Evolutionary conservation across 2,113 vertebrate species (phyloP).

Genomic region (Penelope pileata): DNA sequence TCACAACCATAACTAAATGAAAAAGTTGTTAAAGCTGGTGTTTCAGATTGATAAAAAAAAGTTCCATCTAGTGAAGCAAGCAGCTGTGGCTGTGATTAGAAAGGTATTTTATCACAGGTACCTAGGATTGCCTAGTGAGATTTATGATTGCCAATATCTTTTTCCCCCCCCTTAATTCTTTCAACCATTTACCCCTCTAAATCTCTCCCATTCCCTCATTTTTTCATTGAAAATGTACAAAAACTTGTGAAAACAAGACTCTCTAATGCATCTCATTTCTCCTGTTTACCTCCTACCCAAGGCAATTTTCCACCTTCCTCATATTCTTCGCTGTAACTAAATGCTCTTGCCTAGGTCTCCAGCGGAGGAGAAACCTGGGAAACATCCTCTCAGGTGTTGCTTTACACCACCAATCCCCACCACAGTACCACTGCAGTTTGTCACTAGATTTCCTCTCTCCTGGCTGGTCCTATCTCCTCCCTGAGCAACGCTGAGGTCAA

Average conservation of each 20-base stretch:
- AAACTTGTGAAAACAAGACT: neutral
- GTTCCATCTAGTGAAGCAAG: neutral
- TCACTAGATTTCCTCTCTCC: neutral
- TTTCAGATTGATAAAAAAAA: neutral
- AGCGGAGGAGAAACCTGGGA: neutral
- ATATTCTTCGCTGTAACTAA: neutral
- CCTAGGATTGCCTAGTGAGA: neutral
- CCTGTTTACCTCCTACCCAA: neutral
- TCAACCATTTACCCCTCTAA: neutral
- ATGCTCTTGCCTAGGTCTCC: neutral
- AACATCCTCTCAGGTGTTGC: neutral
- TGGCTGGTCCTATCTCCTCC: neutral
- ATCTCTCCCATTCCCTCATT: neutral
- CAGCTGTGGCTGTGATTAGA: neutral
- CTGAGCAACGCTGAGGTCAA: neutral
- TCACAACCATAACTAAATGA: neutral
- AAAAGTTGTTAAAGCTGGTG: neutral
- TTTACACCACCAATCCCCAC: neutral
- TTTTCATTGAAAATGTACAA: neutral
- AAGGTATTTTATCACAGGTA: neutral
- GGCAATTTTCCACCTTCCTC: neutral
- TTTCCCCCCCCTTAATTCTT: neutral
- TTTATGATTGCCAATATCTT: neutral
- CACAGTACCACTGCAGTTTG: neutral
- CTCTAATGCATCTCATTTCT: neutral